Conservation (phyloP, 2,797 vertebrate species). For the Euthynnus affinis region DNA sequence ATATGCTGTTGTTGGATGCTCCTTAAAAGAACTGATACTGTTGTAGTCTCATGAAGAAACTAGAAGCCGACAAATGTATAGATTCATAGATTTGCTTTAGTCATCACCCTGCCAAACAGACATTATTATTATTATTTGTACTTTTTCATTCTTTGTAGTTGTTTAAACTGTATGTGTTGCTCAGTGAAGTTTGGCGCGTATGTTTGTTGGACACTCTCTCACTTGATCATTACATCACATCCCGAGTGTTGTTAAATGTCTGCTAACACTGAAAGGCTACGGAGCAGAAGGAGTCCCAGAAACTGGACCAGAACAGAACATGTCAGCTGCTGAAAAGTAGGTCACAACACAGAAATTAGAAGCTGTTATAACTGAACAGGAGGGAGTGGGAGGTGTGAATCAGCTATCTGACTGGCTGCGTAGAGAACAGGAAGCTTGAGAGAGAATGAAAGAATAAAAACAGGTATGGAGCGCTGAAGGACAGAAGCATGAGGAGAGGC, state of each 20-base stretch:
- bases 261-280: slow-evolving; percentile 3
- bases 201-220: neutral
- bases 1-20: too few relatives aligned
- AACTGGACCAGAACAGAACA: slow-evolving; percentile 32
- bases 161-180: too few relatives aligned
- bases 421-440: neutral
- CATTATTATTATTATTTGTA: too few relatives aligned
- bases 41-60: too few relatives aligned
- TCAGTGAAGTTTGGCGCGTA: neutral
- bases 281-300: slow-evolving; percentile 36
- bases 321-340: slow-evolving; percentile 48
- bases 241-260: neutral
- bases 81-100: too few relatives aligned
- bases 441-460: neutral
- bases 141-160: too few relatives aligned
- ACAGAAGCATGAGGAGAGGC: neutral
- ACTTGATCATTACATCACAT: slow-evolving; percentile 14
- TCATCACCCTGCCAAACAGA: too few relatives aligned
- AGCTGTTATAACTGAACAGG: slow-evolving; percentile 50
- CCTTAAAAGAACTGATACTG: too few relatives aligned
- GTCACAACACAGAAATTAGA: slow-evolving; percentile 56
- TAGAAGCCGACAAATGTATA: too few relatives aligned
- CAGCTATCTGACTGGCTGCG: slow-evolving; percentile 18
- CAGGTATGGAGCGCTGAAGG: neutral
- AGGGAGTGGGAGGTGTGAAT: slow-evolving; percentile 58